These are phyloP conservation scores for Periophthalmus magnuspinnatus DNA, from an alignment of 2,797 vertebrate genomes.

Conservation along the genomic window DNA sequence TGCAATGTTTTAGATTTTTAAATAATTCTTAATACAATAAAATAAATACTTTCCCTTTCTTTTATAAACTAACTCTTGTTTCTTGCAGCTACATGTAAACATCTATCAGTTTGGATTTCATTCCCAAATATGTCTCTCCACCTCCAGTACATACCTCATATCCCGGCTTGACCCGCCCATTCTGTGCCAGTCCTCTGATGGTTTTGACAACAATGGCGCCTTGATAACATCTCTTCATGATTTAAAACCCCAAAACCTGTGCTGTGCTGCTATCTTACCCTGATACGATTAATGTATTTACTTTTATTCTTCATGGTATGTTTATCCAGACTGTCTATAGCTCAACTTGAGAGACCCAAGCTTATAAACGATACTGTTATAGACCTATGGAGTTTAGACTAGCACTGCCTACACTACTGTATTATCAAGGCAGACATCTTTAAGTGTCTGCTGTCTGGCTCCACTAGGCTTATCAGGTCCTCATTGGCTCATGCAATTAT, in stretches of 20 bases:
- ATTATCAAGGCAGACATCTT: slow-evolving; percentile 79
- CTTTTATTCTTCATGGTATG: slow-evolving; percentile 37
- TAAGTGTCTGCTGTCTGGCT: slow-evolving; percentile 80
- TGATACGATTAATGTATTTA: slow-evolving; percentile 47
- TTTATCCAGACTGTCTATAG: slow-evolving; percentile 54
- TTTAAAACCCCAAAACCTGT: slow-evolving; percentile 13
- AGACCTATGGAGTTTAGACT: slow-evolving; percentile 23
- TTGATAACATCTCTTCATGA: slow-evolving; percentile 48
- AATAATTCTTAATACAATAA: too few relatives aligned
- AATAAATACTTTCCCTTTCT: background rate
- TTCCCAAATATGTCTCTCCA: slow-evolving; percentile 47
- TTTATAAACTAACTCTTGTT: background rate
- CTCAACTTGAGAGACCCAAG: slow-evolving; percentile 16
- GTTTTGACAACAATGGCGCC: slow-evolving; percentile 49
- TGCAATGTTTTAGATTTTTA: too few relatives aligned
- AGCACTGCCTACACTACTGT: slow-evolving; percentile 35
- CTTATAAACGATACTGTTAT: slow-evolving; percentile 29
- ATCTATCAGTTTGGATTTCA: slow-evolving; percentile 7
- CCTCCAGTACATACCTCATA: slow-evolving; percentile 22
- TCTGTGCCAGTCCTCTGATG: slow-evolving; percentile 22
- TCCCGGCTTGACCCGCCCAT: slow-evolving; percentile 36
- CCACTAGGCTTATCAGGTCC: slow-evolving; percentile 78
- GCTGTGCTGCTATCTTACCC: slow-evolving; percentile 15
- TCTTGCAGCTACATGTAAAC: background rate
- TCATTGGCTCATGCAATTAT: slow-evolving; percentile 72